These are phyloP conservation scores for Andrena marginata DNA, from an alignment of 2,888 invertebrate genomes.

Conservation along the genomic window DNA sequence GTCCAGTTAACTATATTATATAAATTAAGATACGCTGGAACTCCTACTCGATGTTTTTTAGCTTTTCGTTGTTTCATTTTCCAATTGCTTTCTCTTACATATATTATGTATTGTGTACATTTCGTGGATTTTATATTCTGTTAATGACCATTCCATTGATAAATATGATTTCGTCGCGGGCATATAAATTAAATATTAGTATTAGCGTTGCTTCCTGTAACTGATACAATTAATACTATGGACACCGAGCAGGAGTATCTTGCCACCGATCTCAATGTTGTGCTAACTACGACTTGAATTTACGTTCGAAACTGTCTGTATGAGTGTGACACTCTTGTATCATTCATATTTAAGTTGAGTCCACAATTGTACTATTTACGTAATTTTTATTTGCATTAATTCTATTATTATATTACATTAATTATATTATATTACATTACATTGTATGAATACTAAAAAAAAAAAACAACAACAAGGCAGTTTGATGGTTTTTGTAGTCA, in stretches of 20 bases:
- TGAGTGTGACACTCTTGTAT: conserved; percentile 75
- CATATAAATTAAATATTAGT: conserved; percentile 29
- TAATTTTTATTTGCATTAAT: conserved; percentile 77
- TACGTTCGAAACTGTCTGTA: conserved; percentile 68
- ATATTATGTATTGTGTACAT: conserved; percentile 34
- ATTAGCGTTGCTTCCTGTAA: conserved; percentile 48
- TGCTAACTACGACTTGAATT: conserved; percentile 78
- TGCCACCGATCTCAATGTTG: conserved; percentile 82
- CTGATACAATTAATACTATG: conserved; percentile 51
- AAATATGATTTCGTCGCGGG: conserved; percentile 36
- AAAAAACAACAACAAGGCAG: conserved; percentile 51
- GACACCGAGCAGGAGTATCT: conserved; percentile 78
- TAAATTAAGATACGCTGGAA: conserved; percentile 78
- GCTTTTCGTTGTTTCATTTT: conserved; percentile 23
- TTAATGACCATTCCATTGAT: conserved; percentile 62
- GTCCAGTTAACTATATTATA: conserved; percentile 79
- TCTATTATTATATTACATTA: conserved; percentile 74
- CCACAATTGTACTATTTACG: conserved; percentile 77
- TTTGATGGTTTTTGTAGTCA: conserved; percentile 78
- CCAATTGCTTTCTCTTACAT: conserved; percentile 40
- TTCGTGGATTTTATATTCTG: conserved; percentile 47
- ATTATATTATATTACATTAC: conserved; percentile 73
- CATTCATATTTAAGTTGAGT: conserved; percentile 75
- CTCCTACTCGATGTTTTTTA: conserved; percentile 74
- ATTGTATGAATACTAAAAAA: conserved; percentile 61